Percentiles rank a stretch among this genome's conserved stretches.
These are phyloP conservation scores for Drosophila paramelanica DNA, from an alignment of 2,888 invertebrate genomes.

Conservation along the genomic window DNA sequence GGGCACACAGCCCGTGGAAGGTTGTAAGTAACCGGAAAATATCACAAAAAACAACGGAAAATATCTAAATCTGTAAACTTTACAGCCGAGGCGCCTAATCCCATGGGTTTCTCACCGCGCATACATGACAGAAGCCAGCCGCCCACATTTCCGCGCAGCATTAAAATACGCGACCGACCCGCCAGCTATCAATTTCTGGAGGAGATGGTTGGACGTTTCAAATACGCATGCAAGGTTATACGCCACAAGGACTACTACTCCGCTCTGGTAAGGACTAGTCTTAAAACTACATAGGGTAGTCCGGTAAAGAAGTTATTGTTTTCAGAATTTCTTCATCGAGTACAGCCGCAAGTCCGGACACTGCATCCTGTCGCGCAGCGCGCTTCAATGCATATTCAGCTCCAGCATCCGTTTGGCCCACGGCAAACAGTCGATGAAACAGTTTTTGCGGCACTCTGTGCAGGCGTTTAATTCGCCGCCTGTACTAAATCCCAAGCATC, in stretches of 20 bases:
- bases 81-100: constrained; percentile 88
- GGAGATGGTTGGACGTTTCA: constrained; percentile 92
- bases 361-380: constrained; percentile 96
- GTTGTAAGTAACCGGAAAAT: constrained; percentile 69
- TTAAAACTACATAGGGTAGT: not conserved
- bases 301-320: constrained; percentile 41
- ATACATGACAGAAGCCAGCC: constrained; percentile 97
- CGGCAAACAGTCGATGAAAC: constrained; percentile 87
- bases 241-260: constrained; percentile 92
- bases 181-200: constrained; percentile 91
- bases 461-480: constrained; percentile 96
- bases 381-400: constrained; percentile 92
- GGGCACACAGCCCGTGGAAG: constrained; percentile 89
- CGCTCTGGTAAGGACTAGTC: constrained; percentile 88
- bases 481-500: constrained; percentile 91
- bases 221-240: constrained; percentile 92
- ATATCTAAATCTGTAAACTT: not conserved
- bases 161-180: constrained; percentile 92
- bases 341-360: constrained; percentile 94
- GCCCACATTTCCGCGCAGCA: constrained; percentile 99
- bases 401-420: constrained; percentile 83
- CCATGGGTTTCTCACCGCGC: constrained; percentile 98
- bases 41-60: accelerated
- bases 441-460: constrained; percentile 94
- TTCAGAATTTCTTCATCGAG: constrained; percentile 95